Evolutionary conservation across 92 coral and sea anemone genomes (phyloP).

Genomic region (Paragorgia papillata): DNA sequence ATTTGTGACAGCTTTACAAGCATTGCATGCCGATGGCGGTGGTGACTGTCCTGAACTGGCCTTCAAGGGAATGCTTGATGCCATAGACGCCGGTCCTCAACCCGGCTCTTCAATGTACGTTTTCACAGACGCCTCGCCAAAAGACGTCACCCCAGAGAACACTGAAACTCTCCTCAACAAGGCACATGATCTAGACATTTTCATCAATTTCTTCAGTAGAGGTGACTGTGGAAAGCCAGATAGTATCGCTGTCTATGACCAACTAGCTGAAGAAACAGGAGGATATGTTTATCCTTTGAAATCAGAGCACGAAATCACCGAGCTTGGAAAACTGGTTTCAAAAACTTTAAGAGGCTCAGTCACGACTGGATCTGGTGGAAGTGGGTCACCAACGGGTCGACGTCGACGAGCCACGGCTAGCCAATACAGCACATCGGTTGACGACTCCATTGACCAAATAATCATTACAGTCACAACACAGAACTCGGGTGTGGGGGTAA

Average conservation of each 20-base stretch:
- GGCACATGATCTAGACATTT: conserved; percentile 48
- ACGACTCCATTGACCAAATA: conserved; percentile 69
- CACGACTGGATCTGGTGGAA: conserved; percentile 38
- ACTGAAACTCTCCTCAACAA: conserved; percentile 19
- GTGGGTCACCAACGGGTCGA: conserved; percentile 36
- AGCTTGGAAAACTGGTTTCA: conserved; percentile 56
- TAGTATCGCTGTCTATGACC: conserved; percentile 15
- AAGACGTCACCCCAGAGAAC: conserved; percentile 58
- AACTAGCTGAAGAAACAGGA: conserved; percentile 65
- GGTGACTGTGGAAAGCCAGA: conserved; percentile 26
- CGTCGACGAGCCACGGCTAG: conserved; percentile 8
- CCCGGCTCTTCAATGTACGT: conserved; percentile 77
- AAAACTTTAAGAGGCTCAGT: conserved; percentile 53
- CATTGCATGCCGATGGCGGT: conserved; percentile 65
- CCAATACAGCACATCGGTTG: conserved; percentile 48
- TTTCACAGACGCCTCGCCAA: conserved; percentile 84
- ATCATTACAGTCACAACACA: conserved; percentile 63
- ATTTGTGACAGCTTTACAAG: conserved; percentile 56
- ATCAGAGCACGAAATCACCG: conserved; percentile 45
- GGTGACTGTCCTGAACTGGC: conserved; percentile 86
- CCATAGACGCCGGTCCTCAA: conserved; percentile 58
- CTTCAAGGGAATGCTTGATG: conserved; percentile 74
- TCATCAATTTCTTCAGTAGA: conserved; percentile 71
- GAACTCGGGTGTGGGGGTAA: conserved; percentile 43
- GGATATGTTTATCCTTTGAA: conserved; percentile 64